Evolutionary conservation across 1,140 invertebrate genomes (phyloP).

Genomic region (Zaprionus camerounensis): DNA sequence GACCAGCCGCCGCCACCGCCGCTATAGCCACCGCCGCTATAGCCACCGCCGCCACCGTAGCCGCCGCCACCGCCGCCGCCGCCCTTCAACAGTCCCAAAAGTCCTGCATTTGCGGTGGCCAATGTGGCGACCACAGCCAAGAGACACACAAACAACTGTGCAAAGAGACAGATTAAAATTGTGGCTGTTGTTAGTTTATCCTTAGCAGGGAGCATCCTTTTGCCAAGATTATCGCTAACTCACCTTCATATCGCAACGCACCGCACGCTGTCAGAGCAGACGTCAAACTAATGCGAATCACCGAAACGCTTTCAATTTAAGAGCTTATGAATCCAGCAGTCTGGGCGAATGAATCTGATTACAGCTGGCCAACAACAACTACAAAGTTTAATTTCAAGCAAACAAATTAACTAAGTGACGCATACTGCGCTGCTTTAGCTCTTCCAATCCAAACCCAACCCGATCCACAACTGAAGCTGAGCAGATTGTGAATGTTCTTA

Average conservation of each 20-base stretch:
- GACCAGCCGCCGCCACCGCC: slow-evolving; percentile 15
- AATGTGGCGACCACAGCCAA: slow-evolving; percentile 65
- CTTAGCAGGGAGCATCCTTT: slow-evolving; percentile 15
- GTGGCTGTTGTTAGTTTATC: background rate
- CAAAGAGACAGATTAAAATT: slow-evolving; percentile 20
- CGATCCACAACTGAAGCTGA: slow-evolving; percentile 5
- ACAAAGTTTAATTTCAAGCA: slow-evolving; percentile 8
- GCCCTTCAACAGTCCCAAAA: slow-evolving; percentile 65
- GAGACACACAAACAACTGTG: slow-evolving; percentile 70
- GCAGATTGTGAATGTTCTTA: slow-evolving; percentile 1
- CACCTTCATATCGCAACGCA: slow-evolving; percentile 63
- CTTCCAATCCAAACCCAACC: background rate
- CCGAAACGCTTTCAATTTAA: slow-evolving; percentile 65
- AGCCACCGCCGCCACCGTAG: slow-evolving; percentile 43
- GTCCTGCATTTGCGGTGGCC: slow-evolving; percentile 66
- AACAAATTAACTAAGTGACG: slow-evolving; percentile 26
- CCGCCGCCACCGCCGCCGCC: slow-evolving; percentile 44
- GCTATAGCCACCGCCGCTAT: slow-evolving; percentile 40
- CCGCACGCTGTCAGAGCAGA: slow-evolving; percentile 52
- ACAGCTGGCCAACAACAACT: slow-evolving; percentile 16
- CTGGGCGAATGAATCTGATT: slow-evolving; percentile 34
- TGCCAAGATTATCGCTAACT: slow-evolving; percentile 29
- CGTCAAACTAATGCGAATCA: slow-evolving; percentile 70
- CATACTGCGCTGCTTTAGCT: background rate
- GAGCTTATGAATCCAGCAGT: slow-evolving; percentile 42